phyloP scores from a whole-genome alignment of 2,797 vertebrate species.

The Chrysocyon brachyurus region DNA sequence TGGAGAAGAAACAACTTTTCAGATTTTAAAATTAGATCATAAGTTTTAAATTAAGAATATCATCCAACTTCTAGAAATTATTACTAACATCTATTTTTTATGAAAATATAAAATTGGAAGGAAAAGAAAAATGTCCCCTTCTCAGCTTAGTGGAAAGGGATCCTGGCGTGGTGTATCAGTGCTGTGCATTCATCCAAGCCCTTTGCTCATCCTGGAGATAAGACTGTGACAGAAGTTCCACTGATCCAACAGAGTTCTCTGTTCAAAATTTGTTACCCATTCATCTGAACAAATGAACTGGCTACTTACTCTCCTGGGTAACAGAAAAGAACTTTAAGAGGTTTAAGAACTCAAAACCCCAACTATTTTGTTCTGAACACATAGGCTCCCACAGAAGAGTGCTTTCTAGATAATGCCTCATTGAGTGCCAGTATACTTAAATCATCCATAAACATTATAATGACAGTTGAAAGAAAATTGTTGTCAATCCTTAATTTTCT shows the following conservation, averaged over 20 bases:
- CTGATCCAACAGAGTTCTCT: not conserved
- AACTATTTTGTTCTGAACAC: constrained; percentile 45
- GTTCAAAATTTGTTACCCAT: not conserved
- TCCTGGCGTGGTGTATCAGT: rapidly evolving
- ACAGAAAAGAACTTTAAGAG: not conserved
- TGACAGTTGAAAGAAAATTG: not conserved
- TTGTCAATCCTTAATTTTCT: not conserved
- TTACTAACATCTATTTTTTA: not conserved
- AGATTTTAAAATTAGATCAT: constrained; percentile 29
- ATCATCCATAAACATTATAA: not conserved
- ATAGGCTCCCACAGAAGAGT: not conserved
- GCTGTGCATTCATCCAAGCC: not conserved
- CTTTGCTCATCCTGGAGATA: not conserved
- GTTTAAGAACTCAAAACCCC: constrained; percentile 8
- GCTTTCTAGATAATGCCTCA: not conserved
- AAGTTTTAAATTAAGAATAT: not conserved
- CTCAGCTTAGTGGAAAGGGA: not conserved
- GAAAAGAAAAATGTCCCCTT: not conserved
- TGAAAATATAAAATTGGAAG: not conserved
- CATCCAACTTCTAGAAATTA: not conserved
- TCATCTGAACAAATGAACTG: not conserved
- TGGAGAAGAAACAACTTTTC: constrained; percentile 10
- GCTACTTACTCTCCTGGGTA: not conserved
- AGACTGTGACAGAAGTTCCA: not conserved
- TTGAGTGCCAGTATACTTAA: not conserved